These are phyloP conservation scores for Caenorhabditis panamensis DNA, from an alignment of 2,888 invertebrate species.

Conservation along the genomic window DNA sequence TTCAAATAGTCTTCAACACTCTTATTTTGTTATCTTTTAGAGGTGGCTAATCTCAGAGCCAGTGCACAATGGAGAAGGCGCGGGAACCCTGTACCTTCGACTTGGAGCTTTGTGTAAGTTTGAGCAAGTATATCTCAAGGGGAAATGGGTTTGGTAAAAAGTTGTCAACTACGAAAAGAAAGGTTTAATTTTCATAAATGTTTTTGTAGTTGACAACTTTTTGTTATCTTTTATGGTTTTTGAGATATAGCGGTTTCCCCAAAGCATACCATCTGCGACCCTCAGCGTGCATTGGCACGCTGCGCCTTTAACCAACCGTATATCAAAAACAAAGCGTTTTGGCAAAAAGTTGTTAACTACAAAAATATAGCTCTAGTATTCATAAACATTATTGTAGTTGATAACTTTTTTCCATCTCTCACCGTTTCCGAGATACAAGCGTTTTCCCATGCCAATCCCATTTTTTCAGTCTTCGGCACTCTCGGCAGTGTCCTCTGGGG, in stretches of 20 bases:
- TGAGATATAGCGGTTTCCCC: not conserved
- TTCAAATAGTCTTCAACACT: too few relatives aligned
- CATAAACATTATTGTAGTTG: not conserved
- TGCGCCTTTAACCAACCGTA: too few relatives aligned
- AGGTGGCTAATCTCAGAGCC: conserved; percentile 60
- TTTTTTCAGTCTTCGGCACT: conserved; percentile 73
- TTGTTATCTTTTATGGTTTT: not conserved
- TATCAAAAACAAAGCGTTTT: too few relatives aligned
- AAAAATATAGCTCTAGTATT: too few relatives aligned
- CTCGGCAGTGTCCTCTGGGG: conserved; percentile 76
- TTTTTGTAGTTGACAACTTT: conserved; percentile 8
- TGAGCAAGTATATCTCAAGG: too few relatives aligned
- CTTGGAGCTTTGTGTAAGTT: conserved; percentile 75
- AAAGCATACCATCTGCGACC: too few relatives aligned
- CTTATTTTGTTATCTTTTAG: conserved; percentile 33
- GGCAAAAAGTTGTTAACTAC: too few relatives aligned
- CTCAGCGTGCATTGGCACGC: too few relatives aligned
- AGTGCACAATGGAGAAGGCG: conserved; percentile 70
- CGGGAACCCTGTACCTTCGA: conserved; percentile 74
- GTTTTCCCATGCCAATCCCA: too few relatives aligned
- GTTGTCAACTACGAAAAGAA: not conserved
- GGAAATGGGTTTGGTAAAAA: not conserved
- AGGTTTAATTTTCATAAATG: too few relatives aligned
- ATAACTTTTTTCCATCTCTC: not conserved
- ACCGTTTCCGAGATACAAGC: not conserved